Evolutionary conservation across 2,888 invertebrate species (phyloP).

Genomic region (Ophion ventricosus): DNA sequence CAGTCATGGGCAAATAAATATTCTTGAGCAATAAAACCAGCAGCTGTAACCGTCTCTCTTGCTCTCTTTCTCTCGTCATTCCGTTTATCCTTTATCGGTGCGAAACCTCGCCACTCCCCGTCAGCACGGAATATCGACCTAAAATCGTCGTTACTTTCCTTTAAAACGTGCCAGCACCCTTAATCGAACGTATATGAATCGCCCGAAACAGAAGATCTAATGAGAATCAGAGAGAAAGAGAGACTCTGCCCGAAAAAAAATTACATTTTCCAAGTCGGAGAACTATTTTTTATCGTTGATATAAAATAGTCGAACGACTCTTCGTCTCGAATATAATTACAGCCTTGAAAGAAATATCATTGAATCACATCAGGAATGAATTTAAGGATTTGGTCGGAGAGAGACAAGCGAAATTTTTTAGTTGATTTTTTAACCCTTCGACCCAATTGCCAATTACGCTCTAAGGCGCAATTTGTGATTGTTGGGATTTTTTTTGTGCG

Average conservation of each 20-base stretch:
- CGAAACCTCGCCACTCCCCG: background rate
- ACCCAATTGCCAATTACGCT: constrained; percentile 72
- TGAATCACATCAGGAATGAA: constrained; percentile 28
- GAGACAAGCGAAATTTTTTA: constrained; percentile 14
- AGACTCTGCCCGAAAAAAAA: constrained; percentile 8
- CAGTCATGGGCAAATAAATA: constrained; percentile 72
- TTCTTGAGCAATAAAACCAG: constrained; percentile 74
- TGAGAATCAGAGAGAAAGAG: constrained; percentile 16
- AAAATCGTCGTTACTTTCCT: constrained; percentile 1
- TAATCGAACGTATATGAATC: constrained; percentile 24
- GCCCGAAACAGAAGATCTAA: background rate
- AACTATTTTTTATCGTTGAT: constrained; percentile 28
- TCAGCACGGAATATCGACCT: constrained; percentile 5
- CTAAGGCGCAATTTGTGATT: constrained; percentile 78
- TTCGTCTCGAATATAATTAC: constrained; percentile 7
- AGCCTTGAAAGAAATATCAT: constrained; percentile 19
- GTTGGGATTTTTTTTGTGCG: constrained; percentile 88
- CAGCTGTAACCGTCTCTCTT: constrained; percentile 47
- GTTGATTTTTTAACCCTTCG: constrained; percentile 55
- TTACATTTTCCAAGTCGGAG: constrained; percentile 7
- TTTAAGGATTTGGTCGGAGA: background rate
- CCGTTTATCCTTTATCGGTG: constrained; percentile 3
- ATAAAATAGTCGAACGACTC: constrained; percentile 19
- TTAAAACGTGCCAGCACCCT: constrained; percentile 26
- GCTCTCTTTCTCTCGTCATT: background rate